Conservation (phyloP, 2,888 invertebrate genomes). For the Bunonema sp. region DNA sequence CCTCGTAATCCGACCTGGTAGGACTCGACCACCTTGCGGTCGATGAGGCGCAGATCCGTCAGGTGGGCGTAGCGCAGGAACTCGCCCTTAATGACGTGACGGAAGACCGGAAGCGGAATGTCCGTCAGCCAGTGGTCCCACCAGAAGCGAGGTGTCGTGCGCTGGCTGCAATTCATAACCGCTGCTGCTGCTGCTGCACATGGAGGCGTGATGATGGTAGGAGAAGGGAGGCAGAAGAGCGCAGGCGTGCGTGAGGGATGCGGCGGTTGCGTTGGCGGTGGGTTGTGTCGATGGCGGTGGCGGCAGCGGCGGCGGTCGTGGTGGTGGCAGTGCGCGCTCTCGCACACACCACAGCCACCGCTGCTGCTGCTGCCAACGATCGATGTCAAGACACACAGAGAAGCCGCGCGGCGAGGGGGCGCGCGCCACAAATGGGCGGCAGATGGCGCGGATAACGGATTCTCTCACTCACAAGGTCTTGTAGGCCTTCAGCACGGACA, state of each 20-base stretch:
- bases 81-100: constrained; percentile 44
- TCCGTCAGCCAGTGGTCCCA: constrained; percentile 32
- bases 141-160: constrained; percentile 35
- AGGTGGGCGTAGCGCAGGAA: constrained; percentile 47
- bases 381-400: too few species aligned
- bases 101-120: constrained; percentile 40
- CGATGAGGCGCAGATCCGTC: constrained; percentile 48
- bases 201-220: too few species aligned
- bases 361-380: too few species aligned
- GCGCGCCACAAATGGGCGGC: background rate
- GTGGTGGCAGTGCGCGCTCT: too few species aligned
- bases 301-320: too few species aligned
- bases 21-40: constrained; percentile 45
- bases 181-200: background rate
- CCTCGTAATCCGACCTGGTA: constrained; percentile 25
- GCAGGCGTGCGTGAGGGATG: too few species aligned
- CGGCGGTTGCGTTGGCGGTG: too few species aligned
- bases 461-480: constrained; percentile 47
- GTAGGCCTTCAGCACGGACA: constrained; percentile 47
- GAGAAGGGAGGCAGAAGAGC: too few species aligned
- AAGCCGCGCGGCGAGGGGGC: background rate
- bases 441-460: background rate
- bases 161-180: constrained; percentile 20
- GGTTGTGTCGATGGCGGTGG: too few species aligned
- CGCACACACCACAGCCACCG: too few species aligned